Conservation (phyloP, 2,888 invertebrate species). For the Julus scandinavius region DNA sequence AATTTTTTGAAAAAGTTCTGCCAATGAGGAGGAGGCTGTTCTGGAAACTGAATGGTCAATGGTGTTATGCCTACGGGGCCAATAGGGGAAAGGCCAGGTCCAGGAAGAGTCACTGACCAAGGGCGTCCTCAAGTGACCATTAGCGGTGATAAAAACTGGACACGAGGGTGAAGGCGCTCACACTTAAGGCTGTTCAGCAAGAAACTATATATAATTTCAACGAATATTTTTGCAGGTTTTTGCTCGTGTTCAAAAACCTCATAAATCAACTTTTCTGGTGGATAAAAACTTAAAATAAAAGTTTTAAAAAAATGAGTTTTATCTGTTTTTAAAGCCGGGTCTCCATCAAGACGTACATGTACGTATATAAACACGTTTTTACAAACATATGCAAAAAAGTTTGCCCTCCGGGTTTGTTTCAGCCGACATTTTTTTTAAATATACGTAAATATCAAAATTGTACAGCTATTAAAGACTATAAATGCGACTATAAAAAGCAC, state of each 20-base stretch:
- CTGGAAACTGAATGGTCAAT: background rate
- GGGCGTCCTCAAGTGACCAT: conserved; percentile 36
- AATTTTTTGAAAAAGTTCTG: too few relatives aligned
- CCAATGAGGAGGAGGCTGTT: background rate
- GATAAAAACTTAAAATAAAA: background rate
- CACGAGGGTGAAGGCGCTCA: conserved; percentile 7
- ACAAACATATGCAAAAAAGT: too few relatives aligned
- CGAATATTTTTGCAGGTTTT: background rate
- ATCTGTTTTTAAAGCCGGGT: too few relatives aligned
- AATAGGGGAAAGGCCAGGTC: conserved; percentile 21
- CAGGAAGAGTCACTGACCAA: conserved; percentile 15
- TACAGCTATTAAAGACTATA: too few relatives aligned
- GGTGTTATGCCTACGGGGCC: background rate
- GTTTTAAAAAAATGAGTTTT: background rate
- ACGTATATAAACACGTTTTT: too few relatives aligned
- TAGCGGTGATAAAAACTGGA: conserved; percentile 36
- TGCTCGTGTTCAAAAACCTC: background rate
- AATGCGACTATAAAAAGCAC: too few relatives aligned
- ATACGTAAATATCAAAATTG: too few relatives aligned
- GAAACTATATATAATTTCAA: conserved; percentile 23
- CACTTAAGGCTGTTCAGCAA: conserved; percentile 16
- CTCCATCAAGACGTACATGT: too few relatives aligned
- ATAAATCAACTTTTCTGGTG: background rate
- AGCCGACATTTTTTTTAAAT: too few relatives aligned
- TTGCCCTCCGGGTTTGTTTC: too few relatives aligned